Evolutionary conservation across 2,888 invertebrate species (phyloP).

Genomic region (Lochmaea capreae): DNA sequence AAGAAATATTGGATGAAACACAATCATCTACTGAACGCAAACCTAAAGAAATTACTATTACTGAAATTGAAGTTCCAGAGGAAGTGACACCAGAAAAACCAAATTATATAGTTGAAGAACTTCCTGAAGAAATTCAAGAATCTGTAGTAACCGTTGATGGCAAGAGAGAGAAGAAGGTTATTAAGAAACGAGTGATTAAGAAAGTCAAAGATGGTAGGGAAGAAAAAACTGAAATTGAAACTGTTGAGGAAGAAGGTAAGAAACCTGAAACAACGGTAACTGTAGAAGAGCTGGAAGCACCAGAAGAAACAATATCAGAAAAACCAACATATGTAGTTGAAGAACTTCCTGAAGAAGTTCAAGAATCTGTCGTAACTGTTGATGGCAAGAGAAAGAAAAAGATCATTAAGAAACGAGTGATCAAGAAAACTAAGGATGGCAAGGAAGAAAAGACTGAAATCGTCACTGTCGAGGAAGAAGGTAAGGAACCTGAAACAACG

Average conservation of each 20-base stretch:
- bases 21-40: conserved; percentile 52
- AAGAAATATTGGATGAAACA: conserved; percentile 65
- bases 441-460: conserved; percentile 57
- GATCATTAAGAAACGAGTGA: conserved; percentile 61
- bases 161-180: conserved; percentile 50
- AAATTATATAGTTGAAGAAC: conserved; percentile 49
- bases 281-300: conserved; percentile 58
- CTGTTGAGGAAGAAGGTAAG: conserved; percentile 57
- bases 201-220: conserved; percentile 55
- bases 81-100: conserved; percentile 37
- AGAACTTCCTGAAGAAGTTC: conserved; percentile 60
- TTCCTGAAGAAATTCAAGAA: conserved; percentile 58
- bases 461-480: conserved; percentile 51
- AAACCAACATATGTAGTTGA: conserved; percentile 47
- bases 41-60: conserved; percentile 47
- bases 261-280: conserved; percentile 53
- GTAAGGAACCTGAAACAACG: conserved; percentile 36
- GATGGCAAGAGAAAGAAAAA: conserved; percentile 56
- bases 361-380: conserved; percentile 56
- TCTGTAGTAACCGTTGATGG: conserved; percentile 52
- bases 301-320: conserved; percentile 49
- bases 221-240: conserved; percentile 59
- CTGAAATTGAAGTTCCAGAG: conserved; percentile 46
- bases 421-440: conserved; percentile 62
- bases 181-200: conserved; percentile 53